Evolutionary conservation across 2,888 invertebrate genomes (phyloP), one percentile per base, ranked within the genome.

Genomic region (Congeria kusceri): DNA sequence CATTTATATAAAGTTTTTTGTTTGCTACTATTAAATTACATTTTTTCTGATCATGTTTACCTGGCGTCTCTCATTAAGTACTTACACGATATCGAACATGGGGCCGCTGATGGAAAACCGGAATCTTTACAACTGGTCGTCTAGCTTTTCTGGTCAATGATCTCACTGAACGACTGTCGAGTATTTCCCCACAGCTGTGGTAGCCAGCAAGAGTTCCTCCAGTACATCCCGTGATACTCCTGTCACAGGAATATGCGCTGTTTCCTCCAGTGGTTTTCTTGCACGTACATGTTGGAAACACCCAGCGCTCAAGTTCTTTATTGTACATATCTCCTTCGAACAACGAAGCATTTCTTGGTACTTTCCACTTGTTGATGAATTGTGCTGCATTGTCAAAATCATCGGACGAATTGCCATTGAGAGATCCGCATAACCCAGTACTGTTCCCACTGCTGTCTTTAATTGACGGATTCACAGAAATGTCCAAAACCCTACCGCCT

Each of bases 111-210:
- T 39, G 39, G 1, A 15, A 39, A 39, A 39, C 39, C 39, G 53
- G 53, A n/a, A 53, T 53, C 53, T 53, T 62, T 13, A 70, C 70
- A 15, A 70, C n/a, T 4, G 70, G 70, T 27, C 62, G 53, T 15
- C 56, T 63, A 13, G 63, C 28, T 23, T 28, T 32, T 23, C 56
- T 56, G 13, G 29, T 18, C 0, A 63, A n/a, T 9, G 70, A 70
- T 39, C 70, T n/a, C 25, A 39, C 28, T 7, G 70, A 25, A 27
- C 70, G 70, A 20, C 57, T 32, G n/a, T 47, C 18, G 15, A 62
- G 57, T 9, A 70, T 27, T 27, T 57, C 70, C 1, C 70, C 63
- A 57, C 70, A 70, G 32, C 70, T 70, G 56, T 70, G 70, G 18
- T 70, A 39, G 13, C 70, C 70, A 20, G 70, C 39, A 13, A 18